Conservation (phyloP, 2,797 vertebrate species). For the Salmo trutta region DNA sequence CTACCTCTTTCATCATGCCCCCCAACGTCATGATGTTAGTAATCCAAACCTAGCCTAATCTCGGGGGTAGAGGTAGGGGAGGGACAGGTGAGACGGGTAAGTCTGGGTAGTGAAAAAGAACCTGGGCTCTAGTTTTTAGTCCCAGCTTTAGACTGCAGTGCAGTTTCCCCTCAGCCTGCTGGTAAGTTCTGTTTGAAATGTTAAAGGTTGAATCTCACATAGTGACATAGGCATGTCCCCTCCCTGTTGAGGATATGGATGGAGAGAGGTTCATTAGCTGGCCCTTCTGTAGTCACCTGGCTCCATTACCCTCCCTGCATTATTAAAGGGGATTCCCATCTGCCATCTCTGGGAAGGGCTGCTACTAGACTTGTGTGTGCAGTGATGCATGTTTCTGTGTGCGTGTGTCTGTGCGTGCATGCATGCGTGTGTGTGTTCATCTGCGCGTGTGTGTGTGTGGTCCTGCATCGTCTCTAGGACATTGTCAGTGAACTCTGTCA, state of each 20-base stretch:
- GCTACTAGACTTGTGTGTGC: background rate
- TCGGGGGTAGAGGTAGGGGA: background rate
- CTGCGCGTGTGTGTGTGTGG: conserved; percentile 13
- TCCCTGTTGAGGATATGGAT: background rate
- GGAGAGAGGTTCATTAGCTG: conserved; percentile 36
- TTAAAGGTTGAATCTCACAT: too few species aligned
- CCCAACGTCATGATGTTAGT: background rate
- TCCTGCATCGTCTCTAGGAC: conserved; percentile 16
- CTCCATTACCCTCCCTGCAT: too few species aligned
- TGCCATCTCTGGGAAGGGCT: too few species aligned
- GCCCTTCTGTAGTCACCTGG: conserved; percentile 33
- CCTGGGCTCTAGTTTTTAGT: background rate
- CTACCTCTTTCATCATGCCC: background rate
- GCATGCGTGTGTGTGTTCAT: too few species aligned
- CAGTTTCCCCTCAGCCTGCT: too few species aligned
- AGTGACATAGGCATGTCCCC: background rate
- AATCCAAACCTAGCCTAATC: background rate
- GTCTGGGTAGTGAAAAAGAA: conserved; percentile 5
- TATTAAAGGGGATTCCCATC: too few species aligned
- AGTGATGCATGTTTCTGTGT: background rate
- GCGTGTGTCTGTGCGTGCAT: too few species aligned
- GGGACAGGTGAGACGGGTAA: conserved; percentile 29
- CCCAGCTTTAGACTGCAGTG: background rate
- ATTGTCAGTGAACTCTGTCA: background rate
- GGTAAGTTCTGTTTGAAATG: too few species aligned